Conservation (phyloP, 2,888 invertebrate species). For the Limulus polyphemus region DNA sequence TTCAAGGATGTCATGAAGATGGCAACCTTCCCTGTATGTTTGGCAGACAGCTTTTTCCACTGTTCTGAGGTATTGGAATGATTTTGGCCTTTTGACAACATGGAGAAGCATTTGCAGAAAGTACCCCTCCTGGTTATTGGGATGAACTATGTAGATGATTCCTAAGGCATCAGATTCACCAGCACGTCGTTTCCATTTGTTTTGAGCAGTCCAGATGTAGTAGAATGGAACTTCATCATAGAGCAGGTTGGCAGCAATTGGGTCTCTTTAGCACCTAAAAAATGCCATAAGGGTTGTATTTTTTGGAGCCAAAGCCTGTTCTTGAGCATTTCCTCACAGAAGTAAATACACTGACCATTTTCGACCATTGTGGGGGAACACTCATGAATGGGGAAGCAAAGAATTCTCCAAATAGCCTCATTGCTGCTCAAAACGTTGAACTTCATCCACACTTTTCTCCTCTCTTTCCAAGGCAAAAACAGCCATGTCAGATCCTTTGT, state of each 20-base stretch:
- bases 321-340: conserved; percentile 4
- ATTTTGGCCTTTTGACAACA: conserved; percentile 22
- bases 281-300: neutral
- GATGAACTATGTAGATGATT: conserved; percentile 28
- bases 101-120: conserved; percentile 24
- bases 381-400: conserved; percentile 24
- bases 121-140: conserved; percentile 27
- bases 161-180: conserved; percentile 9
- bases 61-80: too few relatives aligned
- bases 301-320: neutral
- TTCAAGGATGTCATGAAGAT: too few relatives aligned
- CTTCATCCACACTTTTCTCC: conserved; percentile 2
- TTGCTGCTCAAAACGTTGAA: conserved; percentile 19
- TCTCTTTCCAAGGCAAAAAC: neutral
- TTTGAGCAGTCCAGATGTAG: too few relatives aligned
- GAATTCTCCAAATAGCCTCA: conserved; percentile 30
- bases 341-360: too few relatives aligned
- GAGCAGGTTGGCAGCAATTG: too few relatives aligned
- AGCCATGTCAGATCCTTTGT: conserved; percentile 25
- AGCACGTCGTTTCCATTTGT: conserved; percentile 7
- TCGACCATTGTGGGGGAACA: conserved; percentile 2
- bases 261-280: conserved; percentile 5
- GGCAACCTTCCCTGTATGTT: too few relatives aligned
- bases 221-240: too few relatives aligned
- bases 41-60: too few relatives aligned